Evolutionary conservation across 2,888 invertebrate genomes (phyloP).

Genomic region (Platypus cylindrus): DNA sequence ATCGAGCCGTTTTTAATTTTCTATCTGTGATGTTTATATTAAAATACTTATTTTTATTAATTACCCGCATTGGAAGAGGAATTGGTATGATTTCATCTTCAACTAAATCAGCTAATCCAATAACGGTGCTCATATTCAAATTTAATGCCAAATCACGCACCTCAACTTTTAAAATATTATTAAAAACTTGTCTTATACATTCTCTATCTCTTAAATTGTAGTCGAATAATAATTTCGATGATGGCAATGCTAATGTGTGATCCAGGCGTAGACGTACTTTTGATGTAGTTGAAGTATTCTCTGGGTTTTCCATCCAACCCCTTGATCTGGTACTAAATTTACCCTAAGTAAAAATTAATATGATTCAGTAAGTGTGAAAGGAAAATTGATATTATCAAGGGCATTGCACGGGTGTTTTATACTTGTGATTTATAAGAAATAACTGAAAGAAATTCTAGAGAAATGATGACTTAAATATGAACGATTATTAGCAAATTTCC

Average conservation of each 20-base stretch:
- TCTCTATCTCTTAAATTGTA: constrained; percentile 36
- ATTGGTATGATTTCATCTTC: constrained; percentile 77
- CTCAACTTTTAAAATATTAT: constrained; percentile 47
- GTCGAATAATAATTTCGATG: constrained; percentile 23
- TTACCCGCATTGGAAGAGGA: constrained; percentile 72
- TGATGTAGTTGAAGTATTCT: constrained; percentile 37
- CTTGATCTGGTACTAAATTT: constrained; percentile 73
- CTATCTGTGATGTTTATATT: no score
- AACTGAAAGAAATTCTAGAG: background rate
- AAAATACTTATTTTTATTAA: no score
- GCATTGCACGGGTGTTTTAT: no score
- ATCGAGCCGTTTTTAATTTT: no score
- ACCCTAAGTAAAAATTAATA: constrained; percentile 40
- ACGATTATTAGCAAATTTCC: no score
- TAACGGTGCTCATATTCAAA: constrained; percentile 69
- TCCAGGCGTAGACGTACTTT: constrained; percentile 49
- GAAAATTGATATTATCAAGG: no score
- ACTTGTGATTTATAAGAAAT: no score
- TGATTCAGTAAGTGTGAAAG: background rate
- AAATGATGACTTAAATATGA: background rate
- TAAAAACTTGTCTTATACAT: constrained; percentile 35
- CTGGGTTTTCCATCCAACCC: constrained; percentile 62
- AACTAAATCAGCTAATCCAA: constrained; percentile 67
- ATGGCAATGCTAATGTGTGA: constrained; percentile 40
- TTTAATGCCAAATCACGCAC: constrained; percentile 53